phyloP scores from a whole-genome alignment of 2,888 invertebrate species.

The Ommatoiulus sabulosus region DNA sequence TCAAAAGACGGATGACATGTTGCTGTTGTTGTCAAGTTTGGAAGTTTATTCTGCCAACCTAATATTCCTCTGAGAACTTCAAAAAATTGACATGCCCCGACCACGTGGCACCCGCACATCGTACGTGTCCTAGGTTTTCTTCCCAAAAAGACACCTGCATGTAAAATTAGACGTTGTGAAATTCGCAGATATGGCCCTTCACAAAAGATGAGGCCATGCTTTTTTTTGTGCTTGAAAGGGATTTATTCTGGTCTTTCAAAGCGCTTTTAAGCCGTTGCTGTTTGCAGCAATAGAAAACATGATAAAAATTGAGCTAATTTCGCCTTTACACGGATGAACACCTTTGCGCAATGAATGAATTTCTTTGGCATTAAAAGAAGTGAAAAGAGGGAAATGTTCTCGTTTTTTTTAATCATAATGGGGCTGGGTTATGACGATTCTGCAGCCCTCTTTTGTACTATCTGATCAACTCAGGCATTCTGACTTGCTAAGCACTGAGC shows the following conservation, averaged over 20 bases:
- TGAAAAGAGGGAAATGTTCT: neutral
- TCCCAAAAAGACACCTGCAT: conserved; percentile 35
- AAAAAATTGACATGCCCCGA: conserved; percentile 10
- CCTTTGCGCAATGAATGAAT: neutral
- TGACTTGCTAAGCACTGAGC: neutral
- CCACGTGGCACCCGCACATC: conserved; percentile 15
- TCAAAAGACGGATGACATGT: conserved; percentile 35
- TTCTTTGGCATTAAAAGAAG: neutral
- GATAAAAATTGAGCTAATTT: conserved; percentile 29
- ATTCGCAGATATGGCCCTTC: neutral
- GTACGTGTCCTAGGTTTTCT: neutral
- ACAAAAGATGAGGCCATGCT: neutral
- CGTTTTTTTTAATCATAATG: neutral
- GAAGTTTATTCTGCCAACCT: conserved; percentile 29
- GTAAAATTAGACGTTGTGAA: conserved; percentile 40
- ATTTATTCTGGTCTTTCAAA: neutral
- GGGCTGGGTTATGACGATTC: neutral
- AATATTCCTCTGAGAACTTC: neutral
- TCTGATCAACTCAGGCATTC: neutral
- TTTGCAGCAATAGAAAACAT: neutral
- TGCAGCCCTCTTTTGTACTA: neutral
- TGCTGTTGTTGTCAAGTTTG: conserved; percentile 32
- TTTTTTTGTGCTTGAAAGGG: conserved; percentile 2
- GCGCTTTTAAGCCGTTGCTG: neutral
- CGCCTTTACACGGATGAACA: conserved; percentile 31